Base-by-base conservation (phyloP, 2,113 vertebrate genomes). In the Hypocryptadius cinnamomeus region DNA sequence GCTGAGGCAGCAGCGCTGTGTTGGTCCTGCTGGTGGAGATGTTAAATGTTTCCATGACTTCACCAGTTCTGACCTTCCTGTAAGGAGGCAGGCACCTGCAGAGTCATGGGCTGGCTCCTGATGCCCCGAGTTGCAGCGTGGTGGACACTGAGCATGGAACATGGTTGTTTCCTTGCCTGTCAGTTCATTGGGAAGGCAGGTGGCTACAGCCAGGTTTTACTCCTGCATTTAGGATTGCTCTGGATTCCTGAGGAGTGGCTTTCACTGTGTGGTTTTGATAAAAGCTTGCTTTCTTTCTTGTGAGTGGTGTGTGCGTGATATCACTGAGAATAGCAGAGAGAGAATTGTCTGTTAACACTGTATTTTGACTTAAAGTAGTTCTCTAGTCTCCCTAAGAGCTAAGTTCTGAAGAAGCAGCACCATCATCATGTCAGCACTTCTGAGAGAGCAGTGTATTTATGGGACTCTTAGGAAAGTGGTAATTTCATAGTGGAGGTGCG, bases 41-140 rank as follows among this genome's bases (percentile, higher is more conserved):
- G 30, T 81, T 78, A 20, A 64, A 64, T 47, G 5, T 65, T 87
- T 63, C 39, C 11, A 4, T 54, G 61, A 31, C 39, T 31, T 54
- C 22, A 13, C n/a, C 22, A 20, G 28, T 45, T 73, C 23, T 63
- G 72, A 42, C 59, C 40, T 60, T 44, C 20, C 3, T 11, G 8
- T 61, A 4, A 47, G 63, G 54, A 65, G 6, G 3, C 3, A 7
- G 31, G 25, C 25, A n/a, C 3, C 42, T n/a, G 15, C 7, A 19
- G 13, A 54, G 24, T 7, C 6, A 5, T 45, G 7, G 42, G 20
- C 27, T n/a, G 30, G 14, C 21, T 71, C 8, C 0, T 13, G 39
- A 21, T 3, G 1, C 35, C 45, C 20, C 0, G 0, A 22, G 37
- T 4, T 57, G 19, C 8, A 3, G 15, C 1, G 13, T 40, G 57